Percentiles rank a stretch among this genome's conserved stretches.
These are phyloP conservation scores for Myotis brandtii DNA, from an alignment of 2,113 vertebrate species.

Conservation along the genomic window DNA sequence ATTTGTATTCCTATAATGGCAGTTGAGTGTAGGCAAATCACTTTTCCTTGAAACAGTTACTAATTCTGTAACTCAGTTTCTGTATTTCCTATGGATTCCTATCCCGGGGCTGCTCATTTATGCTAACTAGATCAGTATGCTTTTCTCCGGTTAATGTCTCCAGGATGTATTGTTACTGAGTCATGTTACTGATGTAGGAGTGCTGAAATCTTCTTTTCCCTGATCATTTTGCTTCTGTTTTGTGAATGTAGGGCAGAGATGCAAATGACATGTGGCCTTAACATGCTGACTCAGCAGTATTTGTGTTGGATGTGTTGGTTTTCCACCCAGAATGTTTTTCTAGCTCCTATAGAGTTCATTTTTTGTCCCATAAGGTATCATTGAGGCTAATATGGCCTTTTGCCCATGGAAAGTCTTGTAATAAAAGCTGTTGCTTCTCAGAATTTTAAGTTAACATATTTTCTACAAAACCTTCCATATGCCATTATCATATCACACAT, in stretches of 20 bases:
- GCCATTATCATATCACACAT: not conserved
- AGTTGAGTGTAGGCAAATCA: not conserved
- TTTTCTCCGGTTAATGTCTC: not conserved
- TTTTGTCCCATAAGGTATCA: not conserved
- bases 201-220: not conserved
- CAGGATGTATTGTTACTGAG: not conserved
- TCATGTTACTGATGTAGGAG: not conserved
- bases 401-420: not conserved
- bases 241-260: not conserved
- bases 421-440: not conserved
- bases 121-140: not conserved
- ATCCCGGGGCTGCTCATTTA: not conserved
- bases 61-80: not conserved
- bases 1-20: not conserved
- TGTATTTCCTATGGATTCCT: not conserved
- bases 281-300: not conserved
- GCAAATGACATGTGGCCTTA: not conserved
- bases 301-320: not conserved
- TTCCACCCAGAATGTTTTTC: not conserved
- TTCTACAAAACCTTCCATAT: not conserved
- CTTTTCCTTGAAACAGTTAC: not conserved
- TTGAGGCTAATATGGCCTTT: not conserved
- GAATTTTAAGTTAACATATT: not conserved
- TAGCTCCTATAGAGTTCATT: not conserved
- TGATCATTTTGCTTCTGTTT: slow-evolving; percentile 3